A percentile compares a stretch with the other conserved stretches of the same genome.
phyloP scores from a whole-genome alignment of 2,113 vertebrate species.

The Trinectes maculatus region DNA sequence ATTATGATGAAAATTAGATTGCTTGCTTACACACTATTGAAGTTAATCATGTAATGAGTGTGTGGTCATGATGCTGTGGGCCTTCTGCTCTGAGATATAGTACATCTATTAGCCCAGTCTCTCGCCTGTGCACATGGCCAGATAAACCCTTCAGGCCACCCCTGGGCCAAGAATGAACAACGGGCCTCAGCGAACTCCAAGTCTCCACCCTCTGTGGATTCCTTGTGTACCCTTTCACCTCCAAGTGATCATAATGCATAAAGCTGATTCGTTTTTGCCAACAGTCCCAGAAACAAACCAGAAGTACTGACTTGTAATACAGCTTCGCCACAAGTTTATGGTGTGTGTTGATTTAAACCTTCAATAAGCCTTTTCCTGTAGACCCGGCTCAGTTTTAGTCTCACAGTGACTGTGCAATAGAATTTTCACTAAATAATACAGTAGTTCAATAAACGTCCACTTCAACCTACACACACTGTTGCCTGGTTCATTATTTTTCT shows the following conservation, averaged over 20 bases:
- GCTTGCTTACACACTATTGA: conserved; percentile 27
- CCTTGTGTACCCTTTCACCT: conserved; percentile 32
- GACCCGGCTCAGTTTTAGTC: neutral
- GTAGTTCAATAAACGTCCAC: neutral
- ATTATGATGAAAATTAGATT: conserved; percentile 38
- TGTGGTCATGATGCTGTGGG: conserved; percentile 9
- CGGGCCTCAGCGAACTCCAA: neutral
- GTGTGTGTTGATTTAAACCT: neutral
- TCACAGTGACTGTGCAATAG: neutral
- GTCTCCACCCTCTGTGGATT: neutral
- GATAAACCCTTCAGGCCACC: conserved; percentile 11
- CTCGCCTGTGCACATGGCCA: conserved; percentile 7
- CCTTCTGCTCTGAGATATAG: conserved; percentile 1
- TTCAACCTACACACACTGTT: neutral
- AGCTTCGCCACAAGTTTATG: neutral
- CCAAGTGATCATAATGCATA: conserved; percentile 12
- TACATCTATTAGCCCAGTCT: conserved; percentile 33
- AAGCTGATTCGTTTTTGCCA: conserved; percentile 10
- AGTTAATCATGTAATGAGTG: conserved; percentile 33
- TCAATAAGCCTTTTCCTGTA: neutral
- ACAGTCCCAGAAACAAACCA: neutral
- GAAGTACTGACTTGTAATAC: neutral
- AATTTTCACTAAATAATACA: neutral
- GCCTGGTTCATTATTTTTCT: too few relatives aligned
- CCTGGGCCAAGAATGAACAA: neutral